Evolutionary conservation across 2,888 invertebrate species (phyloP).

Genomic region (Imbricaverruca yamaguchii): DNA sequence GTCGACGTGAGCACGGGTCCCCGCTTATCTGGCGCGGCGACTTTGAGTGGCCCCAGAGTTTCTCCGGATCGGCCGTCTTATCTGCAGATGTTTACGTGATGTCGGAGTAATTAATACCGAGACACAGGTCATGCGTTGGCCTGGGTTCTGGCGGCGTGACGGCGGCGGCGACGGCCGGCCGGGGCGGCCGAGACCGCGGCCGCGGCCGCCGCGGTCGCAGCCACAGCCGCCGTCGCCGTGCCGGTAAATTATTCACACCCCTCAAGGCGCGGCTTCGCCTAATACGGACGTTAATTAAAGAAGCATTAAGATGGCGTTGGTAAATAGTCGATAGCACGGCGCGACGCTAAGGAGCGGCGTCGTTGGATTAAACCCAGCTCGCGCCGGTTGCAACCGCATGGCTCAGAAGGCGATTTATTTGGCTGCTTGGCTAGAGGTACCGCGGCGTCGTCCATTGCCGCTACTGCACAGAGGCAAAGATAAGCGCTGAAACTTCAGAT

Average conservation of each 20-base stretch:
- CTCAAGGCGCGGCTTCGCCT: background rate
- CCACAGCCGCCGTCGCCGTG: background rate
- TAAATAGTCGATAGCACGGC: background rate
- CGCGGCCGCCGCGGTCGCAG: background rate
- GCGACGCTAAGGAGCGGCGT: no score
- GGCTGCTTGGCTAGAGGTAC: no score
- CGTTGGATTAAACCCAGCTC: no score
- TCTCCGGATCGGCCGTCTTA: background rate
- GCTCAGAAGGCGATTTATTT: no score
- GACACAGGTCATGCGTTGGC: constrained; percentile 7
- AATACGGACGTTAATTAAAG: constrained; percentile 12
- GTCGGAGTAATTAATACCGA: constrained; percentile 18
- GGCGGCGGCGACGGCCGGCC: background rate
- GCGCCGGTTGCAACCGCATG: no score
- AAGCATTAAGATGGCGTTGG: background rate
- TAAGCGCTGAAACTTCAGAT: no score
- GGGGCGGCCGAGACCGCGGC: background rate
- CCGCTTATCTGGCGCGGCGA: constrained; percentile 5
- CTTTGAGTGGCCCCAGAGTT: background rate
- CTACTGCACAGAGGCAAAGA: no score
- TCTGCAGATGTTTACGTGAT: background rate
- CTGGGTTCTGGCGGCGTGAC: background rate
- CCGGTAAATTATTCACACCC: background rate
- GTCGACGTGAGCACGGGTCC: background rate
- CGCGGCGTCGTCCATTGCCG: no score